Evolutionary conservation across 2,113 vertebrate species (phyloP), one percentile per base, ranked within the genome.

Genomic region (Carlito syrichta): DNA sequence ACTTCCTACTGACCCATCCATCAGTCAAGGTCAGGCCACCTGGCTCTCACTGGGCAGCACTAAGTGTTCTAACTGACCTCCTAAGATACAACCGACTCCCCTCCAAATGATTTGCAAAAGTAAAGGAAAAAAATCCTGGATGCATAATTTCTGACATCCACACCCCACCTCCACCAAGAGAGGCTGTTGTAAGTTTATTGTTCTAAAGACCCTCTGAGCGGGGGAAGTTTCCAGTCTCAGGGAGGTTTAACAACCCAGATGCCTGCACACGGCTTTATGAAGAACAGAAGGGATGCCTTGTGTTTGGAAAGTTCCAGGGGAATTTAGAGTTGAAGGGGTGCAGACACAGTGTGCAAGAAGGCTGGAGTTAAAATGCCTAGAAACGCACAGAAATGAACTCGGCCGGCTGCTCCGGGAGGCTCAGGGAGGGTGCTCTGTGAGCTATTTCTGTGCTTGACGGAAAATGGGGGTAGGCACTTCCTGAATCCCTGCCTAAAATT

Each of bases 401-500:
- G 3, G 5, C 1, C 30, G 19, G 40, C 83, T 38, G 58, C 9
- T 73, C 60, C 8, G 1, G 32, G 48, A 89, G 38, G 79, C 2
- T 1, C 35, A 43, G 7, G 27, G 50, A 87, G 27, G 30, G 50
- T 14, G n/a, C 22, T 25, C 40, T 13, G 2, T 2, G 52, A 68
- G 74, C 14, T 86, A 76, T 56, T 82, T 86, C 74, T 58, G 54
- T 17, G 56, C 27, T 12, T 84, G 35, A 73, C 9, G 68, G 66
- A 74, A 92, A 56, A 48, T 4, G 30, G 43, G n/a, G 68, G 89
- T 16, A 84, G 58, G 38, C 5, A 50, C 58, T 58, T 89, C 89
- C 86, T 66, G 82, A 86, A 86, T 71, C 74, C 68, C 32, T 23
- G 69, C 35, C 63, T 85, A 48, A 82, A 90, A 89, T 89, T 77